A percentile compares a stretch with the other conserved stretches of the same genome.
Evolutionary conservation across 2,888 invertebrate species (phyloP).

Genomic region (Ochropleura leucogaster): DNA sequence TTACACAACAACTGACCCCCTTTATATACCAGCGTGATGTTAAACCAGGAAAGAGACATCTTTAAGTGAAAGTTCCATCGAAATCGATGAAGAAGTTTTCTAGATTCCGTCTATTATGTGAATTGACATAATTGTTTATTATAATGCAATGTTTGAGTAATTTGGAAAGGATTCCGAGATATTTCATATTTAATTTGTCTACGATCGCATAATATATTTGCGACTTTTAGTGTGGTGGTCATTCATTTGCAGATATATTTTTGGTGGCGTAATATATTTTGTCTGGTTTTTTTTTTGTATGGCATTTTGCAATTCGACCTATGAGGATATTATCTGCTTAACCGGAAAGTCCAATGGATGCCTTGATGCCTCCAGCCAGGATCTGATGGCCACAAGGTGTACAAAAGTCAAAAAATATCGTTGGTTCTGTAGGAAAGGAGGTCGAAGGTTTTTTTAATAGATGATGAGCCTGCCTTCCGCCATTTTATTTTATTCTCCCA

Average conservation of each 20-base stretch:
- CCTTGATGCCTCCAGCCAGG: too few species aligned
- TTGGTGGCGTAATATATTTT: background rate
- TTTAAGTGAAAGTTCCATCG: conserved; percentile 51
- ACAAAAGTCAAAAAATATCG: too few species aligned
- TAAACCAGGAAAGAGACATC: conserved; percentile 48
- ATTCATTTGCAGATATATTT: background rate
- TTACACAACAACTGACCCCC: conserved; percentile 54
- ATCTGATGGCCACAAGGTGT: too few species aligned
- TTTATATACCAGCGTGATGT: conserved; percentile 33
- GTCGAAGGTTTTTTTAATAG: too few species aligned
- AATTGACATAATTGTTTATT: conserved; percentile 37
- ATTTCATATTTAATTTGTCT: conserved; percentile 10
- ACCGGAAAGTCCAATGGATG: too few species aligned
- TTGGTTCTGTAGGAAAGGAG: too few species aligned
- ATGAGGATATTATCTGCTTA: too few species aligned
- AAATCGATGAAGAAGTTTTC: conserved; percentile 35
- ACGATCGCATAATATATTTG: background rate
- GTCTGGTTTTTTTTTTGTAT: background rate
- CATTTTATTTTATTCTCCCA: too few species aligned
- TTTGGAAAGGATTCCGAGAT: background rate
- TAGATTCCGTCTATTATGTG: conserved; percentile 39
- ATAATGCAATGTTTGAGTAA: conserved; percentile 13
- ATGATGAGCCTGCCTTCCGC: too few species aligned
- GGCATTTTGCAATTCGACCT: too few species aligned
- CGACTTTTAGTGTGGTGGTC: background rate